Base-by-base conservation (phyloP, 2,888 invertebrate species). In the Lissocephala sabroskyi region DNA sequence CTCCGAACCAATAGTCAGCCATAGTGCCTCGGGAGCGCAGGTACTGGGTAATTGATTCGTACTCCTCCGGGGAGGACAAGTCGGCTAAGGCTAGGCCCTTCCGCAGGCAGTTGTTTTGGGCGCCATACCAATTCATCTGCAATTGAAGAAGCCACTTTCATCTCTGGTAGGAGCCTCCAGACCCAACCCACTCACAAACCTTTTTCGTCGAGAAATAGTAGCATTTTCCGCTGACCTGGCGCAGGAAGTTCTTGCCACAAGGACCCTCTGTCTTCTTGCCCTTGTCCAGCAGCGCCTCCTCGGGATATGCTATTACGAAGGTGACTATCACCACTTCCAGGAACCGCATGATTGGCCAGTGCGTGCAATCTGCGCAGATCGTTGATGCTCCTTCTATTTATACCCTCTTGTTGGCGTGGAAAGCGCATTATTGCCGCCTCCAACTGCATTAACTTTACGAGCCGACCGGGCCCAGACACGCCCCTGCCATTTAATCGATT, bases 1-100 rank as follows among this genome's bases (percentile, higher is more conserved):
- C 70, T 9, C 70, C 70, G 23, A 74, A 63, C 74, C 75, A 70
- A 26, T 17, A 70, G 42, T 74, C 74, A 9, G 61, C 66, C 45
- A 52, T 48, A 17, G 53, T 63, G 14, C 52, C 52, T 1, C 45
- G 47, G 1, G 23, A 3, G n/a, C 35, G 16, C 6, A 74, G 13
- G 16, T 41, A 52, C 0, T 51, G 18, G 0, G 51, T 6, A 11
- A 74, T 14, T 4, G 56, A 58, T 3, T 57, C 23, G 4, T 52
- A 62, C 1, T 74, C 75, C 1, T 46, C 51, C 17, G 30, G 10
- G 0, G 23, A 52, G 26, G 52, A 16, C 14, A 74, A 28, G 36
- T 70, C 64, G 0, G 62, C 75, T 17, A 70, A 46, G 37, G 58
- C 58, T 1, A 70, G 54, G 1, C 40, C 40, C 28, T 74, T 74